Conservation (phyloP, 2,797 vertebrate genomes). For the Xenopus petersii region DNA sequence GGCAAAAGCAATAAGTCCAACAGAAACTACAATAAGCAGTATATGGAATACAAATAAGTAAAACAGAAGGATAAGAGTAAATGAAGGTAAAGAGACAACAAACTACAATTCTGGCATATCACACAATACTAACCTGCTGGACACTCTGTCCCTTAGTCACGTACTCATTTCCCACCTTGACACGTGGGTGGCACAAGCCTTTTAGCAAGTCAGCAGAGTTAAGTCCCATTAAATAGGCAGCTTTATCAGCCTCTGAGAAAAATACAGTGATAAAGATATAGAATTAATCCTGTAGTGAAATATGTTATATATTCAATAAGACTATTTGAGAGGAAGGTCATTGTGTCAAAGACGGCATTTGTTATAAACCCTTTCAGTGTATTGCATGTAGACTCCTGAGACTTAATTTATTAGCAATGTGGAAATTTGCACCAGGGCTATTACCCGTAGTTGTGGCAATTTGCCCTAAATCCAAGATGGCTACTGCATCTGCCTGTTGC, state of each 20-base stretch:
- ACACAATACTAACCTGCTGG: slow-evolving; percentile 64
- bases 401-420: too few relatives aligned
- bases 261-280: too few relatives aligned
- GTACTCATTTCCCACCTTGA: slow-evolving; percentile 84
- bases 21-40: neutral
- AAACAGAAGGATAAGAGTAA: neutral
- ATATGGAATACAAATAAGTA: neutral
- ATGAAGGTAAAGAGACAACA: neutral
- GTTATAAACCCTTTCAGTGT: too few relatives aligned
- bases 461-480: too few relatives aligned
- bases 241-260: slow-evolving; percentile 69
- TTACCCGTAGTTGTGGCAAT: too few relatives aligned
- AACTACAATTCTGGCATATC: neutral
- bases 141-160: slow-evolving; percentile 84
- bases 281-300: too few relatives aligned
- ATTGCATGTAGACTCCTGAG: too few relatives aligned
- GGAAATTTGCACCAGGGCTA: too few relatives aligned
- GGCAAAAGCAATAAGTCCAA: neutral
- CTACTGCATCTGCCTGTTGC: too few relatives aligned
- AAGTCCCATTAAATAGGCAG: slow-evolving; percentile 80
- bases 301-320: too few relatives aligned
- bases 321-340: too few relatives aligned
- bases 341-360: too few relatives aligned
- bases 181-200: slow-evolving; percentile 78
- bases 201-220: slow-evolving; percentile 84